Percentiles rank a stretch among this genome's conserved stretches.
Conservation (phyloP, 2,888 invertebrate species). For the Aphodius sticticus region DNA sequence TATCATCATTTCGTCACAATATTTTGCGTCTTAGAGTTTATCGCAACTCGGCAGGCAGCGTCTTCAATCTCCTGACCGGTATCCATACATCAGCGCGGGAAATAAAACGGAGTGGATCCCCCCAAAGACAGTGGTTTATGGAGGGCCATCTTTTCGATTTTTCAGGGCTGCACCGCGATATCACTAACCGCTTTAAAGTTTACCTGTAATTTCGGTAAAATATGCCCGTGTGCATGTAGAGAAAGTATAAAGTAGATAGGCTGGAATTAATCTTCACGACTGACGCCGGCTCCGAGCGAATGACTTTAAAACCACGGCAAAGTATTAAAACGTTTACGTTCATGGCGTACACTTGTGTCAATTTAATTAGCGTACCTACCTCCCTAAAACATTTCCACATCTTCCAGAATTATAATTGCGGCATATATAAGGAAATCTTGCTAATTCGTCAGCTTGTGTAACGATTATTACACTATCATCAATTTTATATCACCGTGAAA, state of each 20-base stretch:
- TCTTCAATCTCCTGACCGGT: slow-evolving; percentile 29
- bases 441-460: neutral
- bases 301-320: neutral
- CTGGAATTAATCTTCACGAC: neutral
- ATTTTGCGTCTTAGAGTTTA: slow-evolving; percentile 53
- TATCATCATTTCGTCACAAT: slow-evolving; percentile 55
- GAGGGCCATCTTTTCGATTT: slow-evolving; percentile 48
- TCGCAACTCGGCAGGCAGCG: slow-evolving; percentile 51
- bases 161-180: slow-evolving; percentile 44
- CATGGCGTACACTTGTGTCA: neutral
- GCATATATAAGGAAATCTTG: neutral
- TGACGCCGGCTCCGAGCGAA: neutral
- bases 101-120: slow-evolving; percentile 51
- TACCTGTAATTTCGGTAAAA: slow-evolving; percentile 30
- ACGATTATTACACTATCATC: neutral
- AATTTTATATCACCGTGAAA: neutral
- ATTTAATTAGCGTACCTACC: too few species aligned
- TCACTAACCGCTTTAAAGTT: slow-evolving; percentile 10
- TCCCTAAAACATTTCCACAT: neutral
- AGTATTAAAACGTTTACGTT: neutral
- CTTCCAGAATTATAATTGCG: neutral
- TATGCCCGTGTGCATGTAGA: slow-evolving; percentile 16
- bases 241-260: slow-evolving; percentile 10
- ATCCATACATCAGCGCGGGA: slow-evolving; percentile 50
- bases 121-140: slow-evolving; percentile 53